Evolutionary conservation across 2,888 invertebrate genomes (phyloP).

Genomic region (Nephrotoma guestfalica): DNA sequence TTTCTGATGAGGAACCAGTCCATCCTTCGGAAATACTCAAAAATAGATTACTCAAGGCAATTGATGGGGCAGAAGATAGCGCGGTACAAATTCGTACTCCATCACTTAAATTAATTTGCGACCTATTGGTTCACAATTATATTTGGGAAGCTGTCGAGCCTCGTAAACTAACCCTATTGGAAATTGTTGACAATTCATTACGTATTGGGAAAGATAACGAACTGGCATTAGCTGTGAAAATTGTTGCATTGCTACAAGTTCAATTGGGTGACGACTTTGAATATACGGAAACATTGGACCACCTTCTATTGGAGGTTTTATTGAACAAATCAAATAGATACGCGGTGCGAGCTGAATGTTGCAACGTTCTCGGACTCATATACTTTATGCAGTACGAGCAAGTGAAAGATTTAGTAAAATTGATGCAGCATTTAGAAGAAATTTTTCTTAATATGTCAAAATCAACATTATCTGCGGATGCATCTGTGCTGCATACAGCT

Average conservation of each 20-base stretch:
- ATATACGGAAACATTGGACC: conserved; percentile 54
- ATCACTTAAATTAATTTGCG: conserved; percentile 55
- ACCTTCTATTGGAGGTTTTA: conserved; percentile 52
- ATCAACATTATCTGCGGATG: conserved; percentile 56
- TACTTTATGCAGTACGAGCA: conserved; percentile 74
- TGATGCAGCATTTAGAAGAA: conserved; percentile 62
- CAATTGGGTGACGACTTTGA: conserved; percentile 64
- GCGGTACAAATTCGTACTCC: conserved; percentile 67
- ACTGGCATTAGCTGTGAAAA: conserved; percentile 63
- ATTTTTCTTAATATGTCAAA: conserved; percentile 60
- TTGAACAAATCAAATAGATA: conserved; percentile 63
- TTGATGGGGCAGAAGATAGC: conserved; percentile 78
- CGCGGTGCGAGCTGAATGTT: conserved; percentile 72
- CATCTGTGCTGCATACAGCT: conserved; percentile 61
- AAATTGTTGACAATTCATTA: conserved; percentile 65
- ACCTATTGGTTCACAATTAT: conserved; percentile 62
- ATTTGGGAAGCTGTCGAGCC: conserved; percentile 61
- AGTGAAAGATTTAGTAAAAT: conserved; percentile 51
- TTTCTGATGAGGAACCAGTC: conserved; percentile 32
- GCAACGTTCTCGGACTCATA: conserved; percentile 65
- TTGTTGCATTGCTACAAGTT: conserved; percentile 66
- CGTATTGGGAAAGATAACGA: conserved; percentile 74
- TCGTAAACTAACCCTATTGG: conserved; percentile 64
- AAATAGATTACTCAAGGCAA: conserved; percentile 71
- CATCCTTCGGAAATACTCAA: conserved; percentile 53